These are phyloP conservation scores for Amazona guildingii DNA, from an alignment of 2,113 vertebrate species.

Conservation along the genomic window DNA sequence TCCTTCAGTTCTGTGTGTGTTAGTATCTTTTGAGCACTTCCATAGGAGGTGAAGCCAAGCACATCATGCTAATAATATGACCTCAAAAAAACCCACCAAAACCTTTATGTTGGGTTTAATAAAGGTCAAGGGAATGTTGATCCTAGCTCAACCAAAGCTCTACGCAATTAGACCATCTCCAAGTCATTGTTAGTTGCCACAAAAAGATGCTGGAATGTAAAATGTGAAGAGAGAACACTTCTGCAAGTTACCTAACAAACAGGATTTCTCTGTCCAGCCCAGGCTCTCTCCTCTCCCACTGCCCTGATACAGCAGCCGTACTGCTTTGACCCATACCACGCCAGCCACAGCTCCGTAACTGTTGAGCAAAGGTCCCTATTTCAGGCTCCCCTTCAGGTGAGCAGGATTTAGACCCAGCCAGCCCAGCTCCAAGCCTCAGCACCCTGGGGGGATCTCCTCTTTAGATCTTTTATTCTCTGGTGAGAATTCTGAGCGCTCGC, in stretches of 20 bases:
- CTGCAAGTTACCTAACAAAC: background rate
- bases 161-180: slow-evolving; percentile 42
- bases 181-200: background rate
- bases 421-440: background rate
- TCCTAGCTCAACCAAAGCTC: slow-evolving; percentile 24
- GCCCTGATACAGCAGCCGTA: background rate
- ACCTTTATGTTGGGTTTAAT: slow-evolving; percentile 25
- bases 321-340: background rate
- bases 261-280: background rate
- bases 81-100: background rate
- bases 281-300: background rate
- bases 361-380: background rate
- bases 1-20: background rate
- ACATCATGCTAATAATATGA: slow-evolving; percentile 8
- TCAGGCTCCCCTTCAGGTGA: background rate
- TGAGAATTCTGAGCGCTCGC: background rate
- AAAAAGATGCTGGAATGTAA: slow-evolving; percentile 52
- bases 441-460: background rate
- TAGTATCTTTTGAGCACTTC: slow-evolving; percentile 45
- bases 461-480: background rate
- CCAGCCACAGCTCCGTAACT: background rate
- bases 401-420: background rate
- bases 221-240: background rate
- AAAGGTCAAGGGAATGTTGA: slow-evolving; percentile 42
- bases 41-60: background rate